A percentile compares a stretch with the other conserved stretches of the same genome.
These are phyloP conservation scores for Myotis planiceps DNA, from an alignment of 2,797 vertebrate genomes.

Conservation along the genomic window DNA sequence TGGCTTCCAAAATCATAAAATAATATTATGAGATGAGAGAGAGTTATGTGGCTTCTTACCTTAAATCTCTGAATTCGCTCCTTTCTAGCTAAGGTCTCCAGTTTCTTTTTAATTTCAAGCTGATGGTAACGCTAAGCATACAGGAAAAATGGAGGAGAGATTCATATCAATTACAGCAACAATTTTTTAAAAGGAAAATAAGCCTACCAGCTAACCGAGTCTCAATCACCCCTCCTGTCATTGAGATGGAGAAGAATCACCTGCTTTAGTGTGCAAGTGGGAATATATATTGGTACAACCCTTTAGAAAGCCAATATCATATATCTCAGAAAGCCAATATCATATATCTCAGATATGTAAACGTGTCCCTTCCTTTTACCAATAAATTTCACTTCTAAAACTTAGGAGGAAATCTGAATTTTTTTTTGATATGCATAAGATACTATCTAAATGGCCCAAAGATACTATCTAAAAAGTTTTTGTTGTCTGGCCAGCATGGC, in stretches of 20 bases:
- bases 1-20: background rate
- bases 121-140: slow-evolving; percentile 90
- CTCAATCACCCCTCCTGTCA: slow-evolving; percentile 33
- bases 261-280: slow-evolving; percentile 11
- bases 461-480: background rate
- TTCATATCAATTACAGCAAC: background rate
- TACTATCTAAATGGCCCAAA: background rate
- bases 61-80: slow-evolving; percentile 89
- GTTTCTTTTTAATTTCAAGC: slow-evolving; percentile 90
- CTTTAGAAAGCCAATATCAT: slow-evolving; percentile 50
- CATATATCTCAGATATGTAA: slow-evolving; percentile 23
- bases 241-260: slow-evolving; percentile 44
- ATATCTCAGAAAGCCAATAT: slow-evolving; percentile 35
- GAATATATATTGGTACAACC: slow-evolving; percentile 42
- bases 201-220: background rate
- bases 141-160: slow-evolving; percentile 33
- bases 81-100: slow-evolving; percentile 89
- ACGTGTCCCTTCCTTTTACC: background rate
- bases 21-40: background rate
- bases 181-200: slow-evolving; percentile 34
- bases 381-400: slow-evolving; percentile 12
- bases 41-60: slow-evolving; percentile 83
- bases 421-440: background rate
- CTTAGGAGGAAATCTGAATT: background rate
- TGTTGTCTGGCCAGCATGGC: background rate